Base-by-base conservation (phyloP, 2,888 invertebrate genomes). In the Aphidoletes aphidimyza region DNA sequence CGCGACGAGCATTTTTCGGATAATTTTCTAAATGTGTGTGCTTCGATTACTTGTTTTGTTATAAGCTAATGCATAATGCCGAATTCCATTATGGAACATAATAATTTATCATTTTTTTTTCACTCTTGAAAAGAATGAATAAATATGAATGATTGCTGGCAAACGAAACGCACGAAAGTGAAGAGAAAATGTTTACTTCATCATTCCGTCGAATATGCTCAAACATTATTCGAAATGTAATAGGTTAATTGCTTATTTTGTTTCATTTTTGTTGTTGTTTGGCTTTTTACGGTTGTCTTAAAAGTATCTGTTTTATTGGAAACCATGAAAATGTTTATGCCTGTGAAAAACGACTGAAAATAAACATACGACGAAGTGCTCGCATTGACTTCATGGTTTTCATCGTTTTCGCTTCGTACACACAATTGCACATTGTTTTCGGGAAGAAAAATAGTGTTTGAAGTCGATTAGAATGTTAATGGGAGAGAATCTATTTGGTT, bases 391-490 rank as follows among this genome's bases (percentile, higher is more conserved):
- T n/a, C n/a, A n/a, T n/a, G n/a, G n/a, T n/a, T n/a, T n/a, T n/a
- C n/a, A n/a, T n/a, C n/a, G n/a, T n/a, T n/a, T n/a, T n/a, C n/a
- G n/a, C n/a, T 5, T 69, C 26, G 26, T 26, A 69, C 17, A 69
- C 30, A 69, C 26, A 26, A 69, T 69, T 5, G 54, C 22, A 54
- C 54, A n/a, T n/a, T 54, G 54, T 17, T 54, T 54, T n/a, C 54
- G 42, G 42, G 42, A 42, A 42, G 8, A 9, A 42, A 42, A 9
- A 9, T 42, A 17, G 47, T 47, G 8, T 54, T 78, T 14, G 36
- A 78, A 78, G 78, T 36, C 78, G 36, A 78, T 78, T 78, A 54
- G 54, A 54, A 54, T 54, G 54, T 54, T 54, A 54, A 54, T 54
- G 54, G 54, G 26, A 54, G 8, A 6, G 54, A 11, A 54, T 2